Percentiles rank a stretch among this genome's conserved stretches.
Conservation (phyloP, 2,797 vertebrate species). For the Huso huso region DNA sequence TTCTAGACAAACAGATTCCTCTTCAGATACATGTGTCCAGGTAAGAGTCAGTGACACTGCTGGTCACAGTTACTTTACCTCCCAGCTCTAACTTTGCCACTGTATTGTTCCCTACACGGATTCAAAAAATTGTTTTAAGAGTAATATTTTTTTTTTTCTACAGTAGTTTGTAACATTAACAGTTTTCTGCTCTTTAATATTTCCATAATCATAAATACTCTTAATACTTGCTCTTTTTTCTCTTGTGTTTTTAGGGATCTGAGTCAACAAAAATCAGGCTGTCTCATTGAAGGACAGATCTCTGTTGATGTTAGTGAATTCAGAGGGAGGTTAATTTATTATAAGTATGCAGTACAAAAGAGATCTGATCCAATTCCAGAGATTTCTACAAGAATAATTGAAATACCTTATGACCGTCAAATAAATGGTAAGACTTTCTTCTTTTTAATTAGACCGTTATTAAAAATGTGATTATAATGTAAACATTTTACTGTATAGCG, state of each 20-base stretch:
- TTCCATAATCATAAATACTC: too few relatives aligned
- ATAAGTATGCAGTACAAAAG: conserved; percentile 34
- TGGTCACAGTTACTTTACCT: background rate
- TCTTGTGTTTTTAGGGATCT: conserved; percentile 23
- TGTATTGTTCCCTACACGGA: background rate
- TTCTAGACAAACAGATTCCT: accelerated
- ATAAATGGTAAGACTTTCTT: conserved; percentile 35
- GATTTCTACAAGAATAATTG: accelerated
- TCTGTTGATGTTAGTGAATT: accelerated
- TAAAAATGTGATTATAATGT: too few relatives aligned
- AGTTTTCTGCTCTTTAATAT: too few relatives aligned
- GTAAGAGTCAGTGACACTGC: conserved; percentile 29
- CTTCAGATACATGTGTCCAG: conserved; percentile 27
- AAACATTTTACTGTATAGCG: too few relatives aligned
- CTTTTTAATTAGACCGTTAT: too few relatives aligned
- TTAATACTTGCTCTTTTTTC: background rate
- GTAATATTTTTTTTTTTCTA: background rate
- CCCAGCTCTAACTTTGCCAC: too few relatives aligned
- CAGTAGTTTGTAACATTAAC: too few relatives aligned
- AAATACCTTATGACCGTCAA: accelerated
- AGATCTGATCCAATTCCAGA: accelerated
- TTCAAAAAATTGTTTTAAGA: background rate
- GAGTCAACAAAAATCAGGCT: conserved; percentile 9
- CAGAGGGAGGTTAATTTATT: accelerated
- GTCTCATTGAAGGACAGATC: conserved; percentile 42